Evolutionary conservation across 2,888 invertebrate species (phyloP), one percentile per base, ranked within the genome.

Genomic region (Sinodicranocentrus sp.): DNA sequence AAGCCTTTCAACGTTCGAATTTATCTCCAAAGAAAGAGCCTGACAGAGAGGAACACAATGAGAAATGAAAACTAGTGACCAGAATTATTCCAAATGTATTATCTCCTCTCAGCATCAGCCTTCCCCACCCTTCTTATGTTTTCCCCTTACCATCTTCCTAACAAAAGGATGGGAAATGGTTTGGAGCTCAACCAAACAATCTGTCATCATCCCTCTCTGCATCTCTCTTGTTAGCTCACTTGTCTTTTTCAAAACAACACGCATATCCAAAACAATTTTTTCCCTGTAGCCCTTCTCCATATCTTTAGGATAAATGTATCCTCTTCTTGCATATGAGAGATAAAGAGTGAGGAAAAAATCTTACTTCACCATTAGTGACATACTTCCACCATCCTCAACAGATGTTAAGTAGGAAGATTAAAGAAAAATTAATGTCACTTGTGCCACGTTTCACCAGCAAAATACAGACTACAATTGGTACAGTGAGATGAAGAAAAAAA

Each of bases 341-440:
- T 33, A 33, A 10, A 10, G 33, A 48, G 48, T 48, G 48, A n/a
- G 57, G 57, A 23, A 57, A 19, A 21, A 6, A 54, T 71, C 52
- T n/a, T n/a, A 68, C 48, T 71, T 54, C 19, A 15, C 54, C 72
- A 80, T 73, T 80, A 72, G 57, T 65, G 28, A 67, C 72, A 72
- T 43, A 80, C 21, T 54, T 43, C 57, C 72, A 39, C 23, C 71
- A 59, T 39, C 67, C 28, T 25, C 43, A 80, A 28, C 80, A 80
- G 80, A 80, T 80, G 80, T 72, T 65, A 73, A 65, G 33, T 48
- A 19, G 26, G 43, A 23, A 73, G 80, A 80, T 80, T 80, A 80
- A 72, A 73, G 80, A 80, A 80, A 80, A 80, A 73, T 72, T 80
- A 67, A 80, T 80, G 80, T 67, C 72, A 80, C 80, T 80, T 72